Evolutionary conservation across 2,888 invertebrate species (phyloP).

Genomic region (Arctia plantaginis): DNA sequence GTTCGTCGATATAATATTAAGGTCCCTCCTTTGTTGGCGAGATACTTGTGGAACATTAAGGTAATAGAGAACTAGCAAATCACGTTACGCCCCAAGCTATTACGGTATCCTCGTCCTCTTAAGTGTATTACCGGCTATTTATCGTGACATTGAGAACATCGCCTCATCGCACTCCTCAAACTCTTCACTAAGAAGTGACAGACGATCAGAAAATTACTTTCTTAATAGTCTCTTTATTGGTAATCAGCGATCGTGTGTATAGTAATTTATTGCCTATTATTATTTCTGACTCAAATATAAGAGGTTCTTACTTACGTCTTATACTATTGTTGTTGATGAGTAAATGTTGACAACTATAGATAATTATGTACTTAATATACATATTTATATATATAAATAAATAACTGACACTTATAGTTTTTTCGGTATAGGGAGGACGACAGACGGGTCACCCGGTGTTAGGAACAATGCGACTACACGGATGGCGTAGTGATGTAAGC

Average conservation of each 20-base stretch:
- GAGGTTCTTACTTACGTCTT: neutral
- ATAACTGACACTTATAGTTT: too few species aligned
- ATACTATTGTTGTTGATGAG: neutral
- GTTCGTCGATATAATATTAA: constrained; percentile 75
- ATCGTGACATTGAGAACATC: constrained; percentile 74
- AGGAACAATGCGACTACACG: too few species aligned
- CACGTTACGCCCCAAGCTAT: constrained; percentile 78
- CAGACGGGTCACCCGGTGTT: too few species aligned
- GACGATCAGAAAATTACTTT: constrained; percentile 57
- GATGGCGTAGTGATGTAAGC: too few species aligned
- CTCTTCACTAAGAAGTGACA: constrained; percentile 55
- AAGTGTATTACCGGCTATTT: constrained; percentile 82
- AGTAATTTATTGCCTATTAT: constrained; percentile 38
- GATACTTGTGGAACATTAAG: constrained; percentile 78
- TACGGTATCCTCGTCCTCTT: constrained; percentile 70
- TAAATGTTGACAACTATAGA: neutral
- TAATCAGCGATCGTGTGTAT: constrained; percentile 46
- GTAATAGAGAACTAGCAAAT: constrained; percentile 79
- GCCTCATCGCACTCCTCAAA: constrained; percentile 64
- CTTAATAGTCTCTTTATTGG: constrained; percentile 56
- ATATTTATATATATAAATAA: too few species aligned
- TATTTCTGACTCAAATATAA: constrained; percentile 8
- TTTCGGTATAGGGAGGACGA: too few species aligned
- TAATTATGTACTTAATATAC: too few species aligned
- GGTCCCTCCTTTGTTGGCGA: constrained; percentile 74